phyloP scores from a whole-genome alignment of 2,888 invertebrate genomes.

The Chaitophorus viminalis region DNA sequence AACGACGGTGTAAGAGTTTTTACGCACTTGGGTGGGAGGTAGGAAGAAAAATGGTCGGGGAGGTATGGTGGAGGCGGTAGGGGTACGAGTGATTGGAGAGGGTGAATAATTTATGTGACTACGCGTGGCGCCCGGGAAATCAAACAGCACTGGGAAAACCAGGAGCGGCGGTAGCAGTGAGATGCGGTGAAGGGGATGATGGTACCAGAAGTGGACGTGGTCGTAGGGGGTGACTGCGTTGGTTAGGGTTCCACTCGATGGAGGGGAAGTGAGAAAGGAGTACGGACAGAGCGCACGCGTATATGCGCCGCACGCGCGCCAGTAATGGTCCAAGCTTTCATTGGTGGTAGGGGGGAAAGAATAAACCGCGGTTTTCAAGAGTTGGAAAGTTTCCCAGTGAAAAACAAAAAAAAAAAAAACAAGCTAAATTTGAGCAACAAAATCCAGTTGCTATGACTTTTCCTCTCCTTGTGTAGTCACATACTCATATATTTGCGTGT shows the following conservation, averaged over 20 bases:
- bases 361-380: neutral
- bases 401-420: neutral
- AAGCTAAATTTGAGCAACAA: neutral
- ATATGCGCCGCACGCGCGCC: neutral
- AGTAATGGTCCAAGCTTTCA: neutral
- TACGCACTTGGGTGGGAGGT: neutral
- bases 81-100: conserved; percentile 20
- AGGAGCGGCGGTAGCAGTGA: neutral
- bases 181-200: neutral
- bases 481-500: no score
- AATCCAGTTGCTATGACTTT: neutral
- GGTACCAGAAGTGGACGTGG: no score
- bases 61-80: neutral
- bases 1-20: neutral
- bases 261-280: neutral
- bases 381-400: conserved; percentile 6
- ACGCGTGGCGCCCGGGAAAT: conserved; percentile 42
- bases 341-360: neutral
- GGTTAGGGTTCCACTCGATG: neutral
- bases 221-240: neutral
- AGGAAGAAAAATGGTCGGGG: neutral
- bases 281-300: neutral
- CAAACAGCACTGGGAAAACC: conserved; percentile 14
- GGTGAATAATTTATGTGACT: conserved; percentile 53
- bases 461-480: neutral